Evolutionary conservation across 2,888 invertebrate genomes (phyloP), one percentile per base, ranked within the genome.

Genomic region (Calephelis perditalis): DNA sequence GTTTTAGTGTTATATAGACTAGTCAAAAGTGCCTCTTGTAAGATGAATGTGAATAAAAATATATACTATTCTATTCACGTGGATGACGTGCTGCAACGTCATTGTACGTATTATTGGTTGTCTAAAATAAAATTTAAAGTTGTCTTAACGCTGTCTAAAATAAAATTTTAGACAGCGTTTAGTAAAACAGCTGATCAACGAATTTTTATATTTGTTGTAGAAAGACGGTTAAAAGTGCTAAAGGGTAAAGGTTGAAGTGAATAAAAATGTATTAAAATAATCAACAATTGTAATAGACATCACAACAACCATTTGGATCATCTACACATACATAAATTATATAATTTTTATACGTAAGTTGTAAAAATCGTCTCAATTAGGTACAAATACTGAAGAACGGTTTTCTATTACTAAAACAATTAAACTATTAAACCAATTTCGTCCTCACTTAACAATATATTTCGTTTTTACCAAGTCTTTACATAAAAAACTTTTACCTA

Each of bases 241-340:
- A 40, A 5, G 11, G n/a, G 26, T 35, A n/a, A 35, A n/a, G 5
- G 36, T 11, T 12, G 56, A 55, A 62, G 52, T 46, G 58, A 60
- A 57, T 12, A 64, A 70, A 67, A 70, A 63, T 10, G 9, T 46
- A 46, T 45, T 59, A 40, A 62, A 74, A 76, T 84, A 76, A 76
- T 82, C 82, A 89, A 88, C 87, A 89, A 84, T 71, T 88, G 87
- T 90, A 89, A 87, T 89, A 89, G 86, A 90, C 88, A 84, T 85
- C 87, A 89, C 90, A 90, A 90, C 89, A 90, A 87, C 86, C 85
- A 89, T 84, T 87, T 86, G 88, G 88, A 88, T 84, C 73, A 85
- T 78, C 65, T 72, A 70, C 68, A 64, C 67, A 75, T 76, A 73
- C 67, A 73, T 63, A 72, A 74, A 40, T 40, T 40, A 40, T 40